A percentile compares a stretch with the other conserved stretches of the same genome.
Conservation (phyloP, 2,113 vertebrate species). For the Bothrops jararaca region DNA sequence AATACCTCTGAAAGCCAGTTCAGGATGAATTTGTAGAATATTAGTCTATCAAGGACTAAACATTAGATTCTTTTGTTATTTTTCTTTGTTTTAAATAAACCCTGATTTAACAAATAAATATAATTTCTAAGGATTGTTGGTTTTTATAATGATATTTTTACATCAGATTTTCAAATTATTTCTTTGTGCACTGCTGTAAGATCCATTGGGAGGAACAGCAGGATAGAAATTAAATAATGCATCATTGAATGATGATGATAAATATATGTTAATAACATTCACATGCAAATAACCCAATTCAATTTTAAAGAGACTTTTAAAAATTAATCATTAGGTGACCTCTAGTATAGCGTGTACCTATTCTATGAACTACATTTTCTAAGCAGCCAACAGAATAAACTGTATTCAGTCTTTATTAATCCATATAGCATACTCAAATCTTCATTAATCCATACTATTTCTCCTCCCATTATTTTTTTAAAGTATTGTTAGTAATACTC, state of each 20-base stretch:
- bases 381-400: background rate
- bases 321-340: background rate
- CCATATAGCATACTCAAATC: background rate
- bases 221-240: background rate
- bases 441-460: background rate
- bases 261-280: background rate
- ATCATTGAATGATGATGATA: background rate
- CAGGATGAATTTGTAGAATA: background rate
- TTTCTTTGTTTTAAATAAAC: background rate
- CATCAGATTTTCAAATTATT: background rate
- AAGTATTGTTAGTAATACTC: background rate
- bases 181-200: background rate
- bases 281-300: background rate
- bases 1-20: background rate
- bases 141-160: background rate
- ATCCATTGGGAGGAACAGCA: background rate
- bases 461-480: background rate
- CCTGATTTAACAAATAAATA: background rate
- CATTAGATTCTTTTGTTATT: background rate
- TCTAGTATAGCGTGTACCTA: background rate
- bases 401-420: background rate
- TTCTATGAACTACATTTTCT: background rate
- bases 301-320: background rate
- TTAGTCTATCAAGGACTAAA: background rate
- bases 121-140: background rate